Percentiles rank a stretch among this genome's conserved stretches.
phyloP scores from a whole-genome alignment of 2,888 invertebrate species.

The Ectobius pallidus region DNA sequence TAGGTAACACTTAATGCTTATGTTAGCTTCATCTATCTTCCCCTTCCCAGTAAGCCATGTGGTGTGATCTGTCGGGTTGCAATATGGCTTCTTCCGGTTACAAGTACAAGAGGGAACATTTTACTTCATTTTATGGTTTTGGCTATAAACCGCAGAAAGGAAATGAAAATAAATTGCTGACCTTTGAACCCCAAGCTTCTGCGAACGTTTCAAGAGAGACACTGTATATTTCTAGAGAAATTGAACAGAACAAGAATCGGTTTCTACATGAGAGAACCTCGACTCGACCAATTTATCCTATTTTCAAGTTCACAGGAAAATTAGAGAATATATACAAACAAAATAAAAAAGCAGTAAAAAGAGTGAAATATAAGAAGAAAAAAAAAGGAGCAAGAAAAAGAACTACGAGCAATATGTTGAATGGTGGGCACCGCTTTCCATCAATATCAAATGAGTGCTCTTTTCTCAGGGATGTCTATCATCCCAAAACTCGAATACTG shows the following conservation, averaged over 20 bases:
- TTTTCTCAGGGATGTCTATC: no score
- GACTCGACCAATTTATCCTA: no score
- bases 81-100: conserved; percentile 16
- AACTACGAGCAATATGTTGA: no score
- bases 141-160: conserved; percentile 14
- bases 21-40: not conserved
- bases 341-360: no score
- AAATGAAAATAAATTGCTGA: conserved; percentile 17
- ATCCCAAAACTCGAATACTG: no score
- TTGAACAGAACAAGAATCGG: not conserved
- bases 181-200: not conserved
- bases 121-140: conserved; percentile 23
- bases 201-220: not conserved
- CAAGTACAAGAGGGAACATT: not conserved
- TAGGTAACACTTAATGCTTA: not conserved
- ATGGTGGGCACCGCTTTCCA: no score
- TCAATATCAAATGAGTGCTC: no score
- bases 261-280: no score
- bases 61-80: not conserved
- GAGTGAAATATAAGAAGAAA: no score
- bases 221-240: not conserved
- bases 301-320: no score
- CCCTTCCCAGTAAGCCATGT: not conserved
- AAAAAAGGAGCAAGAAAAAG: no score
- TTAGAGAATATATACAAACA: no score